Base-by-base conservation (phyloP, 2,888 invertebrate genomes). In the Oxycera nigricornis region DNA sequence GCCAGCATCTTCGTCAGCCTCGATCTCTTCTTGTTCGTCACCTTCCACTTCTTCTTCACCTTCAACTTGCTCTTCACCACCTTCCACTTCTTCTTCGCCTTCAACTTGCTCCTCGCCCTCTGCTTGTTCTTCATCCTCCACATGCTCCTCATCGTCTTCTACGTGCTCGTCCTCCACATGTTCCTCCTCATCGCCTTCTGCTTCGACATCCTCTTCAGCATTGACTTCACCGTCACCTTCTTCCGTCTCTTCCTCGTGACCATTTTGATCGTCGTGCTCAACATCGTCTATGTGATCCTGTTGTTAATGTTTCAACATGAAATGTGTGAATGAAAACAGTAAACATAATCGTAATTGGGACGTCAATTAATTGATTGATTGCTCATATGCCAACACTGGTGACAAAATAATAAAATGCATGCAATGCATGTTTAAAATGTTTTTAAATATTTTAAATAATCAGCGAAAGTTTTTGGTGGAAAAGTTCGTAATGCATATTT, bases 1-100 rank as follows among this genome's bases (percentile, higher is more conserved):
- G 0, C 24, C 55, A 0, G 28, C 52, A 35, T 22, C 72, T 31
- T 55, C 73, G 7, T 75, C 74, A 31, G 67, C 28, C 11, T 39
- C 57, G 4, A 67, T 35, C n/a, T 50, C 62, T 57, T 73, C 72
- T 26, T 17, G 22, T 17, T 28, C 31, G 9, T n/a, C 31, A 39
- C 35, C 72, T 24, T 55, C 55, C 14, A 14, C 31, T 24, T n/a
- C 55, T 11, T 35, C 57, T 39, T 55, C 52, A 9, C 14, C 57
- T 31, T 70, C 52, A 17, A 20, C 70, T 2, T 46, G 57, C 14
- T 55, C 52, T 24, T 46, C 67, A 1, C 50, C 50, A 26, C 9
- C 50, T 17, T 46, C 24, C 7, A 22, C 31, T 28, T 50, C 26
- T 7, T 52, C 50, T 1, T 22, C 41, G 28, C 26, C 26, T 2